Evolutionary conservation across 2,113 vertebrate genomes (phyloP).

Genomic region (Gavia stellata): DNA sequence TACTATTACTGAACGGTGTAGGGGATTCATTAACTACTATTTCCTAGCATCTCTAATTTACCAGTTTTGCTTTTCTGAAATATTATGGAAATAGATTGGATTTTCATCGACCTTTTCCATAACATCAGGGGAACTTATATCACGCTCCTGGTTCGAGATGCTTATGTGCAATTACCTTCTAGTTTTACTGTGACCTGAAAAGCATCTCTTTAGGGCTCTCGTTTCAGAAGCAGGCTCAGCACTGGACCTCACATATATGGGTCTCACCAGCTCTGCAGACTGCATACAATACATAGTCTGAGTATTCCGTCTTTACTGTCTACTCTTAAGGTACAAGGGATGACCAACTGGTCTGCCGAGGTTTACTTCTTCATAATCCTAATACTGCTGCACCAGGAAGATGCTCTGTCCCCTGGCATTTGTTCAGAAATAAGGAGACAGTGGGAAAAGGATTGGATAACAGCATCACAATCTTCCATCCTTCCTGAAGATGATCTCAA

Average conservation of each 20-base stretch:
- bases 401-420: background rate
- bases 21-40: background rate
- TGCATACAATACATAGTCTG: accelerated
- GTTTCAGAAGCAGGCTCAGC: background rate
- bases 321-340: background rate
- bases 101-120: background rate
- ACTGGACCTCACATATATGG: accelerated
- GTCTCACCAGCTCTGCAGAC: background rate
- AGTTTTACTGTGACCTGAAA: background rate
- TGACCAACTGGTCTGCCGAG: background rate
- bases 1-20: background rate
- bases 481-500: background rate
- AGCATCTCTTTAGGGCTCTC: background rate
- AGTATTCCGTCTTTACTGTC: background rate
- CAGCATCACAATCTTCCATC: background rate
- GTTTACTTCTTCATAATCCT: background rate
- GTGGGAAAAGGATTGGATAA: background rate
- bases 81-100: background rate
- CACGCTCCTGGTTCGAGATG: background rate
- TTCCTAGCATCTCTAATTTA: background rate
- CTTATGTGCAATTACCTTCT: background rate
- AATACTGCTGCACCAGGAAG: background rate
- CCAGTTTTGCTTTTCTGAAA: background rate
- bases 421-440: background rate
- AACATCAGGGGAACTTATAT: background rate